phyloP scores from a whole-genome alignment of 1,140 invertebrate genomes.

The Drosophila aff. region DNA sequence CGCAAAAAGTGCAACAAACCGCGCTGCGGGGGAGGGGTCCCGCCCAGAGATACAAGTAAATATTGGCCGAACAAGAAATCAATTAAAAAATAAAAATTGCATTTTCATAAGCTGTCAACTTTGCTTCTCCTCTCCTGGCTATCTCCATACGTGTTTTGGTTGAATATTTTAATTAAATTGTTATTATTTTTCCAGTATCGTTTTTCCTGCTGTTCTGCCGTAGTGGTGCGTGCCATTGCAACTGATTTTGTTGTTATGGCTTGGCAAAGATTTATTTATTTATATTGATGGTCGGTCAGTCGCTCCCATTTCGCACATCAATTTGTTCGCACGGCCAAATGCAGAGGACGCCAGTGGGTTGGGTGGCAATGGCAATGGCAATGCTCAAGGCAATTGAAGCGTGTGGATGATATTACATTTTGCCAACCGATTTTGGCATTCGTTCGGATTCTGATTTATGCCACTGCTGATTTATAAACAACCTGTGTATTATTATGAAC shows the following conservation, averaged over 20 bases:
- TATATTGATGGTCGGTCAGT: slow-evolving; percentile 70
- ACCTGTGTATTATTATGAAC: slow-evolving; percentile 80
- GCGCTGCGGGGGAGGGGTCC: neutral
- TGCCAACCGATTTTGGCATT: slow-evolving; percentile 47
- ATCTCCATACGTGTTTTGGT: slow-evolving; percentile 67
- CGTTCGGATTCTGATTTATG: slow-evolving; percentile 67
- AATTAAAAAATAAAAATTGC: slow-evolving; percentile 80
- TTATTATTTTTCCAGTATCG: slow-evolving; percentile 74
- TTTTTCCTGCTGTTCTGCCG: slow-evolving; percentile 32
- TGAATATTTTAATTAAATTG: slow-evolving; percentile 82
- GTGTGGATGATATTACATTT: slow-evolving; percentile 75
- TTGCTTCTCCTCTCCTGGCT: slow-evolving; percentile 26
- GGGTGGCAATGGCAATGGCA: slow-evolving; percentile 36
- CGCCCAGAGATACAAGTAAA: slow-evolving; percentile 59
- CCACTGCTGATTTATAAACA: slow-evolving; percentile 79
- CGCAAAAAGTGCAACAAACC: slow-evolving; percentile 51
- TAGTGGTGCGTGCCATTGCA: slow-evolving; percentile 71
- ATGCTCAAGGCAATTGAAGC: slow-evolving; percentile 79
- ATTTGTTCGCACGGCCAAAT: slow-evolving; percentile 60
- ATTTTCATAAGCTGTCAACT: slow-evolving; percentile 78
- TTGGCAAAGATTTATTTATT: slow-evolving; percentile 80
- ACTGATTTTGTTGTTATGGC: slow-evolving; percentile 81
- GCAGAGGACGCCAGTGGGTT: neutral
- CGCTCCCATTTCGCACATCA: slow-evolving; percentile 52
- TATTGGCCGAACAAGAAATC: slow-evolving; percentile 75